Evolutionary conservation across 2,113 vertebrate genomes (phyloP).

Genomic region (Heterotilapia buettikoferi): DNA sequence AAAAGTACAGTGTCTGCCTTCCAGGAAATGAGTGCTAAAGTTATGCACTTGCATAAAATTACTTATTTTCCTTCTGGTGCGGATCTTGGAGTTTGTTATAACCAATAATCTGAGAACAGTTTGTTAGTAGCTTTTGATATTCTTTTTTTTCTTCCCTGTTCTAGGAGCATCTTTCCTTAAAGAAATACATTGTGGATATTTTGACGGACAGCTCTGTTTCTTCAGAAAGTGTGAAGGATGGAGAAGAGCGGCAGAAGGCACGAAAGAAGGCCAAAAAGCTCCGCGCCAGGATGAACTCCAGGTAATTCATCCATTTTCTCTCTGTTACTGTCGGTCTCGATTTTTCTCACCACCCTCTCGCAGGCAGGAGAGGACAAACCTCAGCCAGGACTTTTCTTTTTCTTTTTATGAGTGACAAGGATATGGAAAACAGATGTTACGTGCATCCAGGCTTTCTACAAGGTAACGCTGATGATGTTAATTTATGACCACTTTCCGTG

Average conservation of each 20-base stretch:
- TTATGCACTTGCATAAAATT: not conserved
- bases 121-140: not conserved
- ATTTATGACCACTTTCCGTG: constrained; percentile 98
- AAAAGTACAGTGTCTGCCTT: not conserved
- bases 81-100: not conserved
- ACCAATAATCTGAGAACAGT: not conserved
- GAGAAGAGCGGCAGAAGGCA: constrained; percentile 89
- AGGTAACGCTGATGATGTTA: constrained; percentile 88
- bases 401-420: constrained; percentile 55
- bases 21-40: not conserved
- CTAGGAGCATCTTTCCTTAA: constrained; percentile 95
- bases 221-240: constrained; percentile 80
- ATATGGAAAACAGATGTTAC: constrained; percentile 76
- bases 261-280: constrained; percentile 95
- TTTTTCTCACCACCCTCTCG: not conserved
- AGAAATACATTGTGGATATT: constrained; percentile 95
- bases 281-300: constrained; percentile 92
- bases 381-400: constrained; percentile 11
- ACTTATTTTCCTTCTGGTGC: not conserved
- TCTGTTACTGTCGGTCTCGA: not conserved
- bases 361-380: constrained; percentile 28
- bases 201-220: constrained; percentile 82
- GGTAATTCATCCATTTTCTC: constrained; percentile 69
- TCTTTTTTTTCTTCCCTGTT: not conserved
- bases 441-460: constrained; percentile 79